These are phyloP conservation scores for Pseudochromis fuscus DNA, from an alignment of 2,797 vertebrate genomes.

Conservation along the genomic window DNA sequence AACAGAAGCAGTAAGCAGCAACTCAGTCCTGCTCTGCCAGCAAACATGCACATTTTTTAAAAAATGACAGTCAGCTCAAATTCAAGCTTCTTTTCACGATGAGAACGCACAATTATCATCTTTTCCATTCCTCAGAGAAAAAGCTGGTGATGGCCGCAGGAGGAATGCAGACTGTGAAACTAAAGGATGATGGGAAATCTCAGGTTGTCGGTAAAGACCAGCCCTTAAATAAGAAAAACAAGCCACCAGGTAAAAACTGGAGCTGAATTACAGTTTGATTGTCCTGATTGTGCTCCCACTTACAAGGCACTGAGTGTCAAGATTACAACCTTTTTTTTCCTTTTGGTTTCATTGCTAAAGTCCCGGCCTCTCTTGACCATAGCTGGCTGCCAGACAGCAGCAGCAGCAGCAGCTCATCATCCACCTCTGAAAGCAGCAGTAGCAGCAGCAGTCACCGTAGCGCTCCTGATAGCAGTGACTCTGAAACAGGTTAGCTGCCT, in stretches of 20 bases:
- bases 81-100: not conserved
- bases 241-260: conserved; percentile 77
- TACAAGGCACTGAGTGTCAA: not conserved
- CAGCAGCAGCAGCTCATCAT: conserved; percentile 78
- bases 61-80: not conserved
- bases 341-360: conserved; percentile 71
- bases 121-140: conserved; percentile 76
- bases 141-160: conserved; percentile 77
- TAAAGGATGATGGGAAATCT: conserved; percentile 75
- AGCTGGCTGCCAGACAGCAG: conserved; percentile 71
- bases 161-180: conserved; percentile 75
- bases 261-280: not conserved
- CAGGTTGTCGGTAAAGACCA: conserved; percentile 76
- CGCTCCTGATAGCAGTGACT: conserved; percentile 87
- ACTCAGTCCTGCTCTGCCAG: not conserved
- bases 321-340: not conserved
- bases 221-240: conserved; percentile 78
- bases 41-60: not conserved
- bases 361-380: conserved; percentile 21
- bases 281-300: not conserved
- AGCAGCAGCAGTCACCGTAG: conserved; percentile 79
- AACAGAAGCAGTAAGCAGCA: conserved; percentile 83
- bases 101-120: not conserved
- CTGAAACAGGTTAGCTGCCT: conserved; percentile 88
- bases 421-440: conserved; percentile 73